Evolutionary conservation across 2,113 vertebrate species (phyloP), one percentile per base, ranked within the genome.

Genomic region (Hucho hucho): DNA sequence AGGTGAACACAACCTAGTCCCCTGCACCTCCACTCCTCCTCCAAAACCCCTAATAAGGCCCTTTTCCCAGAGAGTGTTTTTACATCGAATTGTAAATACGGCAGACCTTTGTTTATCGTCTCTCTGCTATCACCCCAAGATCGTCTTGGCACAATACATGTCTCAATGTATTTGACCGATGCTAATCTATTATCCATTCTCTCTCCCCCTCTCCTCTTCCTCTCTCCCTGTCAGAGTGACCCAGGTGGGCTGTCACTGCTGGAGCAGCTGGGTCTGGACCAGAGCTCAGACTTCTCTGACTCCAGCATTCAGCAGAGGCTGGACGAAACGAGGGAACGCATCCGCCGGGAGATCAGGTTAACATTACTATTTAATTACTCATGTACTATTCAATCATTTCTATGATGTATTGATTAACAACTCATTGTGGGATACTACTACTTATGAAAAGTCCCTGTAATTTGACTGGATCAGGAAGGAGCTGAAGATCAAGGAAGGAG

Each of bases 401-500:
- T 43, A 43, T 43, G 37, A 43, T 43, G 49, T 53, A 4, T 53
- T 53, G 49, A 14, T 53, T 18, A 53, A 18, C 13, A 4, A 5
- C 13, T 18, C 14, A 53, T 53, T 53, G 49, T 53, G 49, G 5
- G 16, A 5, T 18, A 5, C 49, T 3, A 14, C 49, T 4, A 14
- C 37, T 12, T 43, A 43, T 43, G 37, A 43, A 53, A 14, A 53
- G 16, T 53, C 12, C 49, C 4, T 53, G 49, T 53, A 16, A 53
- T 5, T 53, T 53, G 49, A 16, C 49, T 18, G 49, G 49, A 18
- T 53, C 49, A 97, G 96, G 78, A 96, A 95, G 76, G 97, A 98
- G 77, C 89, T 98, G 82, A 99, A 98, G 85, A 98, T 99, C 83
- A 99, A 99, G 88, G 96, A 98, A 84, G 97, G 97, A 0, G 92